Conservation (phyloP, 2,797 vertebrate species). For the Clarias fuscus region DNA sequence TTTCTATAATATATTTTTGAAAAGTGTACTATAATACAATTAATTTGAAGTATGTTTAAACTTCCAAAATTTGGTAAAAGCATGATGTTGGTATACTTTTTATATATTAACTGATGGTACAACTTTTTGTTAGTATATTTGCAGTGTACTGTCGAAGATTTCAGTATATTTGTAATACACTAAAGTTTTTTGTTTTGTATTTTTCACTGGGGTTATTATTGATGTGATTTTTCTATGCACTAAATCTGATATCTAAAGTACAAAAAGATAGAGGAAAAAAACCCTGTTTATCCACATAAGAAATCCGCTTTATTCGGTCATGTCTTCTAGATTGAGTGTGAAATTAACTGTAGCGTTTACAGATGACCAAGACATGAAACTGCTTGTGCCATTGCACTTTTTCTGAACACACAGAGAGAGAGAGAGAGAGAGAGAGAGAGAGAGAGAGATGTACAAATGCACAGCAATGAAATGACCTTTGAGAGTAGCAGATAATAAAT, state of each 20-base stretch:
- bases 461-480: conserved; percentile 6
- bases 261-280: background rate
- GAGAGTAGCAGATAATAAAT: conserved; percentile 15
- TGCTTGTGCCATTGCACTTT: background rate
- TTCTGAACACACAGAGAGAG: background rate
- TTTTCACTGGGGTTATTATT: too few species aligned
- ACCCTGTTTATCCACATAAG: background rate
- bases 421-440: conserved; percentile 7
- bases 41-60: too few species aligned
- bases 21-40: too few species aligned
- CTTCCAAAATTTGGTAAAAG: too few species aligned
- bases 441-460: background rate
- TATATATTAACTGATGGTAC: too few species aligned
- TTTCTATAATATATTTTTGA: too few species aligned
- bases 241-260: background rate
- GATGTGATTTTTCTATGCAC: background rate
- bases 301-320: background rate
- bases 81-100: too few species aligned
- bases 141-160: too few species aligned
- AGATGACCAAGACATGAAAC: background rate
- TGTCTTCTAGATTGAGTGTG: background rate
- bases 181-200: too few species aligned
- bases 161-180: too few species aligned
- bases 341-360: background rate
- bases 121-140: too few species aligned